Evolutionary conservation across 2,888 invertebrate genomes (phyloP), one percentile per base, ranked within the genome.

Genomic region (Nomada lathburiana): DNA sequence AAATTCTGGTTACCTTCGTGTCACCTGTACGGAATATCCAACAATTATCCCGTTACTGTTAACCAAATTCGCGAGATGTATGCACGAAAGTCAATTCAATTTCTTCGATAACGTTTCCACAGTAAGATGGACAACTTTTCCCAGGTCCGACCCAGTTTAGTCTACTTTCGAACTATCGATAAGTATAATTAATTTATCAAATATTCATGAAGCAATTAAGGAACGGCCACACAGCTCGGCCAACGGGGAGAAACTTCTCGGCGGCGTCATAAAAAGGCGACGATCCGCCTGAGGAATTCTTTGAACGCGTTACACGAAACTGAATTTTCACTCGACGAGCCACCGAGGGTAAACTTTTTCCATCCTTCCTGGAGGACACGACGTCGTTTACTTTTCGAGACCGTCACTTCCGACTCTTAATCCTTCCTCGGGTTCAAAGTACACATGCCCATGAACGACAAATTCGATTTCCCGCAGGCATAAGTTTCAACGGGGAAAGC

Each of bases 221-320:
- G 26, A 20, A 16, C 20, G 18, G 13, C 53, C n/a, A 29, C 36
- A 16, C n/a, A 26, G 36, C 23, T 50, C 13, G n/a, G 7, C 44
- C 5, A 16, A 29, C n/a, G 29, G 5, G 20, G 67, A 29, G 57
- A 67, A 62, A 80, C 13, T 71, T 79, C 5, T 42, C 20, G 18
- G 36, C 70, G 18, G 36, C 70, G 47, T 71, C 20, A 52, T 65
- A 50, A 80, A 69, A 42, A 52, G 18, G 44, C 50, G 44, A 53
- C 26, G 65, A 60, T 64, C 52, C 59, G 52, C 52, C 47, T 20
- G 73, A 75, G 64, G 68, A 69, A 60, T 70, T 70, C 57, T 70
- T 73, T 80, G 80, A 84, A 80, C 64, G 67, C 60, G 82, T 82
- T 83, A 83, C 72, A 65, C 62, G 69, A 76, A 84, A 83, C 76